A percentile compares a stretch with the other conserved stretches of the same genome.
phyloP scores from a whole-genome alignment of 1,140 invertebrate species.

The Thaumatotibia leucotreta region DNA sequence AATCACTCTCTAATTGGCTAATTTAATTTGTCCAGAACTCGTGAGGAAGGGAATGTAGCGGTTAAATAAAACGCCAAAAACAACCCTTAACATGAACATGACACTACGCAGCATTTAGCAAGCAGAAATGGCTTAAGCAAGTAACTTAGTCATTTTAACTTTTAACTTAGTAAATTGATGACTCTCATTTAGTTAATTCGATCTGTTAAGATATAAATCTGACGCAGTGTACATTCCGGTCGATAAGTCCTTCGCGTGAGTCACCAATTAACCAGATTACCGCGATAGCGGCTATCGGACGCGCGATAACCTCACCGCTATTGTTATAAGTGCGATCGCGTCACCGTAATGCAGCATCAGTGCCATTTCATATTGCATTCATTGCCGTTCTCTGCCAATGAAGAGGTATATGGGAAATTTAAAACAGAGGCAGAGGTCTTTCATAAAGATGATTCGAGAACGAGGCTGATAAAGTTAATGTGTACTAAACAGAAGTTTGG shows the following conservation, averaged over 20 bases:
- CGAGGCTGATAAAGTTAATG: no score
- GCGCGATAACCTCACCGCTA: conserved; percentile 31
- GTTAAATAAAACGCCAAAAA: no score
- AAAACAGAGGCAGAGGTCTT: neutral
- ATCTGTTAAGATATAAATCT: neutral
- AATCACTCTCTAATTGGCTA: no score
- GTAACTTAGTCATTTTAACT: no score
- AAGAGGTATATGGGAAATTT: neutral
- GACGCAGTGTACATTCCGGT: conserved; percentile 1
- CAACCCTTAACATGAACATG: no score
- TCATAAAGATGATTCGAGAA: no score
- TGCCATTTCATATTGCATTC: neutral
- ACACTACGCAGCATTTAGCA: no score
- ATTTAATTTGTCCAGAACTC: no score
- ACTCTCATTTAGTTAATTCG: neutral
- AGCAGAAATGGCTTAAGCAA: no score
- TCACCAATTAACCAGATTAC: conserved; percentile 63
- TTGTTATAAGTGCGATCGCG: neutral
- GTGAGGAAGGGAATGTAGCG: no score
- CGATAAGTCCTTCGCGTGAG: conserved; percentile 22
- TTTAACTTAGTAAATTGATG: neutral
- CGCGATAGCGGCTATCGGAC: conserved; percentile 48
- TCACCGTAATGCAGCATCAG: neutral
- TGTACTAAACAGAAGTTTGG: no score
- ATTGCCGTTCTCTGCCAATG: neutral